A percentile compares a stretch with the other conserved stretches of the same genome.
These are phyloP conservation scores for Patella caerulea DNA, from an alignment of 2,888 invertebrate species.

Conservation along the genomic window DNA sequence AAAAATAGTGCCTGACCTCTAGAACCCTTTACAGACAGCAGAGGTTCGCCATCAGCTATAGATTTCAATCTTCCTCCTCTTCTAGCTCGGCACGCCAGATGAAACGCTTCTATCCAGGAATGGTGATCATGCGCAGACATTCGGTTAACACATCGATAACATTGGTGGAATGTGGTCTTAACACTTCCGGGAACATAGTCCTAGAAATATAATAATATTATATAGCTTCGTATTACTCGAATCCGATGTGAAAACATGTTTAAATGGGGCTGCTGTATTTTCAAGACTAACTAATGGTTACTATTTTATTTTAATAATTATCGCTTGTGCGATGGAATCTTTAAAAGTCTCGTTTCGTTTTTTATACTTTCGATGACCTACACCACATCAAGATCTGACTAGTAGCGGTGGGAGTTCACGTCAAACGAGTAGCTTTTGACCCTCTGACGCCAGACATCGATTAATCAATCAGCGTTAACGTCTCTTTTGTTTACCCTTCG, in stretches of 20 bases:
- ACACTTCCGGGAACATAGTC: slow-evolving; percentile 46
- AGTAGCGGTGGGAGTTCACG: too few species aligned
- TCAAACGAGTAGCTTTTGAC: too few species aligned
- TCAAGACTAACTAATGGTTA: too few species aligned
- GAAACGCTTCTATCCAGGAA: slow-evolving; percentile 11
- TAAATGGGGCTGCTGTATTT: neutral
- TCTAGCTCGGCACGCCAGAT: slow-evolving; percentile 3
- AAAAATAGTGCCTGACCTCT: neutral
- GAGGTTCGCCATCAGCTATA: neutral
- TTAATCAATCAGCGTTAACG: too few species aligned
- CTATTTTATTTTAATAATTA: too few species aligned
- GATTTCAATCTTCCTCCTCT: neutral
- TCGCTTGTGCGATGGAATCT: too few species aligned
- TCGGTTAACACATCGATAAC: slow-evolving; percentile 42
- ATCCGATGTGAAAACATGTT: neutral
- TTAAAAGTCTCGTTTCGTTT: too few species aligned
- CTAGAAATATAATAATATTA: neutral
- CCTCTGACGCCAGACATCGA: too few species aligned
- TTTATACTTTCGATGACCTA: too few species aligned
- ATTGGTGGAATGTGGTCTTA: slow-evolving; percentile 37
- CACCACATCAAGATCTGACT: too few species aligned
- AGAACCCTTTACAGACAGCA: neutral
- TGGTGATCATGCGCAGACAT: slow-evolving; percentile 39
- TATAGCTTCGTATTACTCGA: neutral
- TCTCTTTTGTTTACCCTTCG: too few species aligned